Percentiles rank a stretch among this genome's conserved stretches.
These are phyloP conservation scores for Phoeniculus purpureus DNA, from an alignment of 2,797 vertebrate species.

Conservation along the genomic window DNA sequence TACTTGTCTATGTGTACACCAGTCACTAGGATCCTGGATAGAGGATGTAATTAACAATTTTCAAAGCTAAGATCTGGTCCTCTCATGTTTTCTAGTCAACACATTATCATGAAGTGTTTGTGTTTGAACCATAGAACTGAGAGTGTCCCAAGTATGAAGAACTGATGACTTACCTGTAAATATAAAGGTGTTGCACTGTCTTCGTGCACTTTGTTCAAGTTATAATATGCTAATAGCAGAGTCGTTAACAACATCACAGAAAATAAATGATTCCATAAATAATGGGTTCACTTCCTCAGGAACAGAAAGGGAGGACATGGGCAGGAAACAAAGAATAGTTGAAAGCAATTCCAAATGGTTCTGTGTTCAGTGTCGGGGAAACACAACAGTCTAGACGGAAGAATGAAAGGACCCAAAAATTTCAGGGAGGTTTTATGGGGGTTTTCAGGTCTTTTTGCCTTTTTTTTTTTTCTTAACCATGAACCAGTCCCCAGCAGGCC, in stretches of 20 bases:
- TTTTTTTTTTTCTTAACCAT: neutral
- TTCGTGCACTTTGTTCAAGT: slow-evolving; percentile 58
- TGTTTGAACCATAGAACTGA: slow-evolving; percentile 12
- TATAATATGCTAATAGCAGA: slow-evolving; percentile 46
- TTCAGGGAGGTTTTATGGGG: neutral
- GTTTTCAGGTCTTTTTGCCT: neutral
- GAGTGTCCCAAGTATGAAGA: neutral
- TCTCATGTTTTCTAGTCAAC: neutral
- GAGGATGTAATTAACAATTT: slow-evolving; percentile 31
- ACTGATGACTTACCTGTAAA: slow-evolving; percentile 19
- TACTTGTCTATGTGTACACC: neutral
- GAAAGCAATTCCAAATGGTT: neutral
- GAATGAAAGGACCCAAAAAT: neutral
- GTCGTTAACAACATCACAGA: slow-evolving; percentile 57
- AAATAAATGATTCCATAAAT: slow-evolving; percentile 61
- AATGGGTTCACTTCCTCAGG: slow-evolving; percentile 51
- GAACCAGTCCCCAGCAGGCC: neutral
- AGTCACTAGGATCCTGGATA: neutral
- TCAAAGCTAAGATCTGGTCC: neutral
- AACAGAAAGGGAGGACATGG: slow-evolving; percentile 50
- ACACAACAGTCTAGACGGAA: neutral
- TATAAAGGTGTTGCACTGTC: neutral
- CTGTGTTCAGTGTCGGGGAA: slow-evolving; percentile 14
- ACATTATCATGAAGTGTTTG: neutral
- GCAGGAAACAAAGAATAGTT: slow-evolving; percentile 65